A percentile compares a stretch with the other conserved stretches of the same genome.
These are phyloP conservation scores for Philantomba maxwellii DNA, from an alignment of 2,113 vertebrate species.

Conservation along the genomic window DNA sequence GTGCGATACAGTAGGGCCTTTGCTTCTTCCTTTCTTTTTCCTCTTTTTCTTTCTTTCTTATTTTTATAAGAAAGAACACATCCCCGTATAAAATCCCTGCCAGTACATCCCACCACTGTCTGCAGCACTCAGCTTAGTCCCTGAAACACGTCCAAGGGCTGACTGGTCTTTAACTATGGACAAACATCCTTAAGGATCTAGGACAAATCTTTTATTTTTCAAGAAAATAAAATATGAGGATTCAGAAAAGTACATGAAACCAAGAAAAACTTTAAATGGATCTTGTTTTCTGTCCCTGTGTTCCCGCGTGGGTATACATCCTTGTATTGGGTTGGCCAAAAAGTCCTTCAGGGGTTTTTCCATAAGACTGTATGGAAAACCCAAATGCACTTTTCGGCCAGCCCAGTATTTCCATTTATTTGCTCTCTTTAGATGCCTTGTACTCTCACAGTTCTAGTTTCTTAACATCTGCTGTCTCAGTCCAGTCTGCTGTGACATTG, in stretches of 20 bases:
- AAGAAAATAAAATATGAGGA: not conserved
- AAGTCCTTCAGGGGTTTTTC: not conserved
- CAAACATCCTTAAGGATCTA: not conserved
- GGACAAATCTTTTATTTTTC: not conserved
- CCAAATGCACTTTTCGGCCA: fast-evolving
- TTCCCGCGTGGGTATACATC: not conserved
- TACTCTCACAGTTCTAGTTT: not conserved
- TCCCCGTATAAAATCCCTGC: not conserved
- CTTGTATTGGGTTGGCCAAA: not conserved
- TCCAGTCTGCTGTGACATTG: not conserved
- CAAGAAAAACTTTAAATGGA: not conserved
- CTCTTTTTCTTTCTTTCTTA: not conserved
- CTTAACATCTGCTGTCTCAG: not conserved
- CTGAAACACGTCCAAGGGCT: not conserved
- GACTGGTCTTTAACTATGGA: not conserved
- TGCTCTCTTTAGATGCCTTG: not conserved
- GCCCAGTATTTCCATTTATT: not conserved
- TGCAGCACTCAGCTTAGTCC: not conserved
- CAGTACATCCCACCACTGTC: not conserved
- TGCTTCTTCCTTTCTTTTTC: not conserved
- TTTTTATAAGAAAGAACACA: not conserved
- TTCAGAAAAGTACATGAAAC: not conserved
- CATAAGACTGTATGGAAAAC: not conserved
- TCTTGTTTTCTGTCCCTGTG: not conserved
- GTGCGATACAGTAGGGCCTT: not conserved